Evolutionary conservation across 1,140 invertebrate genomes (phyloP), one percentile per base, ranked within the genome.

Genomic region (Macrobrachium rosenbergii): DNA sequence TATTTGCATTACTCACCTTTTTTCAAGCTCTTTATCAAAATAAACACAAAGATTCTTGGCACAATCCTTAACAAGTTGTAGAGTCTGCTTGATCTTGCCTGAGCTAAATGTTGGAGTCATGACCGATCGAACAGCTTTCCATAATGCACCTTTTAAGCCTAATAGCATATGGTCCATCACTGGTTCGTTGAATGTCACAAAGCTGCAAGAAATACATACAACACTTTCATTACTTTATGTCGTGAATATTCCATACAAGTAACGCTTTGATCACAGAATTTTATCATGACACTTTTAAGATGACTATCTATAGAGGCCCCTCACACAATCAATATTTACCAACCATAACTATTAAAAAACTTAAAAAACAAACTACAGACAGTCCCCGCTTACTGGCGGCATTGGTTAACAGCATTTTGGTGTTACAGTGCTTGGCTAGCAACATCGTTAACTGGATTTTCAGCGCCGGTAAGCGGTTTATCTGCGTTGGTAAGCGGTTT

Each of bases 81-180:
- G 60, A n/a, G 88, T 90, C 19, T 89, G 86, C 67, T 89, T 88
- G 60, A 91, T 88, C 89, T 91, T 91, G 37, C 90, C 90, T 0
- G 89, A 89, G 17, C 90, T 91, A 64, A 91, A 91, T 1, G 90
- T 90, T 11, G 91, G 91, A 10, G 88, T 91, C 83, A 91, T 88
- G 2, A 89, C 84, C 0, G 89, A 79, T 5, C 91, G 72, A 0
- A 90, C 78, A 0, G 88, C 76, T 76, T 90, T 91, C 90, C 90
- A 91, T 12, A 88, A 63, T 45, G 60, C 28, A 19, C 90, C 90
- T 64, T 88, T 89, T 63, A 90, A 72, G 8, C 81, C 86, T 64
- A 90, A 69, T 28, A 91, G 67, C 89, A 90, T 90, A 78, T 90
- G 89, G 75, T 89, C 88, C 81, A 90, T 87, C 52, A 90, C 89